Conservation (phyloP, 1,140 invertebrate species). For the Asbolus verrucosus region DNA sequence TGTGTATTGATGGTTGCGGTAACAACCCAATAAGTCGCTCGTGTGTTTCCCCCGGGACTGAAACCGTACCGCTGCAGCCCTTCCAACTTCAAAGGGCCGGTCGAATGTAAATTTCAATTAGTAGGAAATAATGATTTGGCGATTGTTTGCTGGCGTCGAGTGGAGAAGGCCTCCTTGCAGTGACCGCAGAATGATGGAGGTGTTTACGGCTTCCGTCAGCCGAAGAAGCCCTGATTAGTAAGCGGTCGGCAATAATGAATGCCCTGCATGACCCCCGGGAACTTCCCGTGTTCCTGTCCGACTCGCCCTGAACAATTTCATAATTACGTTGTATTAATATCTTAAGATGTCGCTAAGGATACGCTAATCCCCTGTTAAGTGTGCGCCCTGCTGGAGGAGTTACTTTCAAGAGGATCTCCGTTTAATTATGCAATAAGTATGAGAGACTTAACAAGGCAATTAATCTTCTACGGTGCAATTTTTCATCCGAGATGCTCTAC, state of each 20-base stretch:
- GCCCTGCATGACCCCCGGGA: constrained; percentile 21
- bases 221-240: constrained; percentile 30
- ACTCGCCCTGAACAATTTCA: constrained; percentile 54
- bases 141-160: constrained; percentile 27
- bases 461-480: constrained; percentile 25
- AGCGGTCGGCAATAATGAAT: constrained; percentile 37
- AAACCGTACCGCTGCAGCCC: too few relatives aligned
- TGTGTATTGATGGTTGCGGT: too few relatives aligned
- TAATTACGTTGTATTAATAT: constrained; percentile 58
- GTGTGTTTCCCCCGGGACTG: too few relatives aligned
- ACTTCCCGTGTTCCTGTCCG: constrained; percentile 22
- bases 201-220: constrained; percentile 37
- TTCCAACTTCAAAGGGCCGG: constrained; percentile 30
- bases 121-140: constrained; percentile 40
- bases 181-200: constrained; percentile 41
- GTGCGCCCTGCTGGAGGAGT: constrained; percentile 33
- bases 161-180: constrained; percentile 10
- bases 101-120: constrained; percentile 44
- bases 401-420: constrained; percentile 38
- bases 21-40: too few relatives aligned
- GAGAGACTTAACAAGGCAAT: constrained; percentile 43
- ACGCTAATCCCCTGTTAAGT: constrained; percentile 53
- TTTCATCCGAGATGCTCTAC: constrained; percentile 27
- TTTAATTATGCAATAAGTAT: constrained; percentile 54
- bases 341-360: constrained; percentile 57